These are phyloP conservation scores for Drosophila parabipectinata DNA, from an alignment of 1,140 invertebrate genomes.

Conservation along the genomic window DNA sequence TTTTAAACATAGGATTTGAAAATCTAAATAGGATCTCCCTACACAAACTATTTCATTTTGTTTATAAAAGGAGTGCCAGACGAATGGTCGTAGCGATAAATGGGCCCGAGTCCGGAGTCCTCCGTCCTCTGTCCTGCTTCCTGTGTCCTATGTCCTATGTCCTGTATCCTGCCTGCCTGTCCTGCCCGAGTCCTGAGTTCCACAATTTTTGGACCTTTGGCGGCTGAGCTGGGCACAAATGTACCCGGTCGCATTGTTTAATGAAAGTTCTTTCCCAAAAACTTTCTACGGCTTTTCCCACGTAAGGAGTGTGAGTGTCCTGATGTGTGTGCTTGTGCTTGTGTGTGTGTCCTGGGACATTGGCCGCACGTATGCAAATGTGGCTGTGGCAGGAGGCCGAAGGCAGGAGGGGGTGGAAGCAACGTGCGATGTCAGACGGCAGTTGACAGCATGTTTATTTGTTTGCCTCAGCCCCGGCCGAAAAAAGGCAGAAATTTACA, in stretches of 20 bases:
- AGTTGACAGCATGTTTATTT: conserved; percentile 82
- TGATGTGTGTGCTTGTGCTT: conserved; percentile 18
- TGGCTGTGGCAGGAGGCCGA: conserved; percentile 43
- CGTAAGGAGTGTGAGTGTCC: conserved; percentile 23
- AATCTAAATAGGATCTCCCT: too few species aligned
- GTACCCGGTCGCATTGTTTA: conserved; percentile 77
- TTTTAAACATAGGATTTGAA: too few species aligned
- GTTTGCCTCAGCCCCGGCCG: conserved; percentile 50
- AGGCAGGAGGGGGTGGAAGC: not conserved
- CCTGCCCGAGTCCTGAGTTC: conserved; percentile 4
- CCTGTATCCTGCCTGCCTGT: not conserved
- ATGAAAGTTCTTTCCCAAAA: conserved; percentile 81
- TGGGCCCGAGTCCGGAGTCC: conserved; percentile 10
- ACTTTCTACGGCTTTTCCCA: conserved; percentile 57
- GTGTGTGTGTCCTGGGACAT: conserved; percentile 66
- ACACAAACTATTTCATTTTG: not conserved
- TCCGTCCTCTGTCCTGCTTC: not conserved
- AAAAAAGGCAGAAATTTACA: not conserved
- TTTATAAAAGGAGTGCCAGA: conserved; percentile 1
- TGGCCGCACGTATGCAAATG: conserved; percentile 78
- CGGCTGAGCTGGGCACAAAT: conserved; percentile 58
- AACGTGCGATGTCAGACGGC: conserved; percentile 74
- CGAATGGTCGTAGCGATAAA: conserved; percentile 13
- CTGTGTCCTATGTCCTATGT: conserved; percentile 1
- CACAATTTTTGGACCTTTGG: conserved; percentile 40